These are phyloP conservation scores for Dinomys branickii DNA, from an alignment of 2,113 vertebrate species.

Conservation along the genomic window DNA sequence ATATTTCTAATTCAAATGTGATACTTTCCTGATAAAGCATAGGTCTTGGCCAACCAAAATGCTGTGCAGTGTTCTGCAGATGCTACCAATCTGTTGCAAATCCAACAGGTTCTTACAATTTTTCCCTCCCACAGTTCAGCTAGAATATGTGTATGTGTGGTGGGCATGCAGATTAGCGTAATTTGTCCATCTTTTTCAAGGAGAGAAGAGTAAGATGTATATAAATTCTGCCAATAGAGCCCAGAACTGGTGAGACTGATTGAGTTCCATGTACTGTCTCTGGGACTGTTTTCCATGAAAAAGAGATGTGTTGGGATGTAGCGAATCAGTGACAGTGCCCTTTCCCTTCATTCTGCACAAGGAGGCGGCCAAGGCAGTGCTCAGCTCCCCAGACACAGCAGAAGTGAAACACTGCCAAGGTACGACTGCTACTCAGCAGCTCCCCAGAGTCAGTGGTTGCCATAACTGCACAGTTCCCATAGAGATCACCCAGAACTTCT, in stretches of 20 bases:
- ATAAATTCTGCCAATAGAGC: slow-evolving; percentile 69
- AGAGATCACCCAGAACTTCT: background rate
- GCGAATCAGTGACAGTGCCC: slow-evolving; percentile 54
- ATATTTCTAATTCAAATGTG: slow-evolving; percentile 43
- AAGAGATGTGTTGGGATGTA: slow-evolving; percentile 64
- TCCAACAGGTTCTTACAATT: background rate
- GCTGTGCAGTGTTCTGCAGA: background rate
- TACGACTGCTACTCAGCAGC: background rate
- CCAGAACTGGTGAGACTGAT: slow-evolving; percentile 54
- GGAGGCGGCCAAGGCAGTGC: slow-evolving; percentile 38
- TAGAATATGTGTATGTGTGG: slow-evolving; percentile 51
- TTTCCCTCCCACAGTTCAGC: slow-evolving; percentile 3
- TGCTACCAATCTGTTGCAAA: slow-evolving; percentile 45
- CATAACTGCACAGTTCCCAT: background rate
- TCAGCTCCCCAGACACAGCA: background rate
- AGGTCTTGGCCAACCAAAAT: background rate
- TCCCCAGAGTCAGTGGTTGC: background rate
- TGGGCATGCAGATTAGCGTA: slow-evolving; percentile 13
- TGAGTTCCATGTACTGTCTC: slow-evolving; percentile 72
- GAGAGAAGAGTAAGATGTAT: slow-evolving; percentile 30
- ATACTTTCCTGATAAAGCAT: slow-evolving; percentile 14
- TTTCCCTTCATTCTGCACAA: slow-evolving; percentile 11
- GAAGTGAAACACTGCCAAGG: background rate
- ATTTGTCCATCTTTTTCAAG: slow-evolving; percentile 41
- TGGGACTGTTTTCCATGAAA: slow-evolving; percentile 74